Evolutionary conservation across 1,140 invertebrate genomes (phyloP).

Genomic region (Papilio xuthus): DNA sequence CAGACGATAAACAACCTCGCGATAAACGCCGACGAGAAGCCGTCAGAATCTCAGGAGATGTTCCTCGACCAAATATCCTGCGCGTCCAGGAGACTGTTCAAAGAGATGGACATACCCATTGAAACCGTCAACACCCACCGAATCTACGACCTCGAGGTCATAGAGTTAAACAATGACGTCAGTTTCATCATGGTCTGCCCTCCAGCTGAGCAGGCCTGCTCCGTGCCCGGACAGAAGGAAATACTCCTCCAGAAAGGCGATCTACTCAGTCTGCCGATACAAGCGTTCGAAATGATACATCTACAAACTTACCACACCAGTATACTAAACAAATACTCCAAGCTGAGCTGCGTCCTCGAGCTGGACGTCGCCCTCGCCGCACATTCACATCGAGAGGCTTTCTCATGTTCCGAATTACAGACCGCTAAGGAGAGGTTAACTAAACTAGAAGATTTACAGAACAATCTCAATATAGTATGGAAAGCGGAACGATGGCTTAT

Average conservation of each 20-base stretch:
- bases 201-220: slow-evolving; percentile 93
- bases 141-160: slow-evolving; percentile 95
- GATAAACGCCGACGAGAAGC: slow-evolving; percentile 77
- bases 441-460: slow-evolving; percentile 91
- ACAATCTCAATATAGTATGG: slow-evolving; percentile 92
- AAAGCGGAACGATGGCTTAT: slow-evolving; percentile 96
- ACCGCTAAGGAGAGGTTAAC: slow-evolving; percentile 92
- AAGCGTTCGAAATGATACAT: slow-evolving; percentile 96
- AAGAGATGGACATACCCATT: slow-evolving; percentile 88
- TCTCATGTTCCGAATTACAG: slow-evolving; percentile 93
- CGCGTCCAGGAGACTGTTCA: slow-evolving; percentile 87
- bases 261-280: slow-evolving; percentile 91
- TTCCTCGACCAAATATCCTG: slow-evolving; percentile 89
- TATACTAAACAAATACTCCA: slow-evolving; percentile 93
- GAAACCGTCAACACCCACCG: slow-evolving; percentile 87
- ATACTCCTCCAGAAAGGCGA: slow-evolving; percentile 90
- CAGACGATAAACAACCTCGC: slow-evolving; percentile 79
- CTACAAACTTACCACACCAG: slow-evolving; percentile 94
- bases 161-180: slow-evolving; percentile 93
- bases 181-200: slow-evolving; percentile 95
- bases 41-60: slow-evolving; percentile 88
- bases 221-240: slow-evolving; percentile 93
- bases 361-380: slow-evolving; percentile 95
- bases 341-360: slow-evolving; percentile 95
- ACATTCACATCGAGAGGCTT: slow-evolving; percentile 95